A percentile compares a stretch with the other conserved stretches of the same genome.
Conservation (phyloP, 2,888 invertebrate genomes). For the Oeneis ivallda region DNA sequence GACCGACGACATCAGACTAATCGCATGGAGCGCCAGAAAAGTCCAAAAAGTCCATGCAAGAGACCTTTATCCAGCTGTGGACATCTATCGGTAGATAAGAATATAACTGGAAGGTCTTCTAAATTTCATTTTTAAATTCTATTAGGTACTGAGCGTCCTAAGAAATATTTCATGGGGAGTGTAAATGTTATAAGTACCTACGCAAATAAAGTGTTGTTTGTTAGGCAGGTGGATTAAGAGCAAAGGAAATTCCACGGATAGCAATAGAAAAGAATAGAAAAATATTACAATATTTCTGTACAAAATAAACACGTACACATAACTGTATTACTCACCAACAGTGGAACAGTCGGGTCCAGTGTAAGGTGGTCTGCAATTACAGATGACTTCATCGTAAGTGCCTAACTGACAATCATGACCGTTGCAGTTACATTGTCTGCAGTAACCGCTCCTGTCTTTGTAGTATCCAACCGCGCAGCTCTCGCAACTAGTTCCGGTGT, state of each 20-base stretch:
- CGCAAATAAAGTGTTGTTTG: too few relatives aligned
- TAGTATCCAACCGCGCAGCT: slow-evolving; percentile 87
- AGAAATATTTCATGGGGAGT: too few relatives aligned
- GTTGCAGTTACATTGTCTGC: slow-evolving; percentile 89
- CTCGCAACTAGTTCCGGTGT: slow-evolving; percentile 92
- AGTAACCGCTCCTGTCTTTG: slow-evolving; percentile 84
- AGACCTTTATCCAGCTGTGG: too few relatives aligned
- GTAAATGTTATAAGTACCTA: too few relatives aligned
- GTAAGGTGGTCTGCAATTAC: slow-evolving; percentile 87
- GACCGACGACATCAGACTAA: too few relatives aligned
- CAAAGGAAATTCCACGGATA: not conserved
- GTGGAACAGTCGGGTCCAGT: slow-evolving; percentile 84
- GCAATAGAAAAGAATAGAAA: not conserved
- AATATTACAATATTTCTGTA: not conserved
- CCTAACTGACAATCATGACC: slow-evolving; percentile 85
- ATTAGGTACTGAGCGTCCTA: too few relatives aligned
- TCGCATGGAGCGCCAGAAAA: too few relatives aligned
- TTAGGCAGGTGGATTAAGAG: not conserved
- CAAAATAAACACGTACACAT: not conserved
- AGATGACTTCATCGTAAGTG: slow-evolving; percentile 82
- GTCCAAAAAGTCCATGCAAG: too few relatives aligned
- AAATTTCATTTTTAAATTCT: too few relatives aligned
- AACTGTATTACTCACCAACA: slow-evolving; percentile 51
- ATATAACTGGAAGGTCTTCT: too few relatives aligned
- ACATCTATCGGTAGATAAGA: too few relatives aligned